These are phyloP conservation scores for Anoncus sp. DNA, from an alignment of 2,888 invertebrate species.

Conservation along the genomic window DNA sequence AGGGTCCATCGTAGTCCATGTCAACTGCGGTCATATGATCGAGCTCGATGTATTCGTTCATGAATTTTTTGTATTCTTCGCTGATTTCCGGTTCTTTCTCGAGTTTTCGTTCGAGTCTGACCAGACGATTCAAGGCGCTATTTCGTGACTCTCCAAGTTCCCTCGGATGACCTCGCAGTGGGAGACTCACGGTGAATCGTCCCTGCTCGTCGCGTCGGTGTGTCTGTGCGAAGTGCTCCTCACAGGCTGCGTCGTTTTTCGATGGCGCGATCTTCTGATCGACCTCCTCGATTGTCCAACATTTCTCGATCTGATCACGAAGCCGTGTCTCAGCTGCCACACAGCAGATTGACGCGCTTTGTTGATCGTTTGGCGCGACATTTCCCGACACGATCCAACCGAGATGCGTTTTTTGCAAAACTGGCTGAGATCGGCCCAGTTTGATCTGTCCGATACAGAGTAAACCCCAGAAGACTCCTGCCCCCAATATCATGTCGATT, in stretches of 20 bases:
- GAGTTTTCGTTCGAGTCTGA: conserved; percentile 3
- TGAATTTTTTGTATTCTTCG: conserved; percentile 44
- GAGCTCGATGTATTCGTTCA: conserved; percentile 24
- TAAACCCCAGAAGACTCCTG: conserved; percentile 26
- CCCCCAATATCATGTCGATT: conserved; percentile 24
- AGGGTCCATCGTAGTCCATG: not conserved
- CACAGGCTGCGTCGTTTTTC: not conserved
- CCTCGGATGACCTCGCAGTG: not conserved
- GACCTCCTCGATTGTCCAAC: conserved; percentile 27
- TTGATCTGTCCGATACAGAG: conserved; percentile 51
- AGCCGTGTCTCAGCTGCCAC: conserved; percentile 6
- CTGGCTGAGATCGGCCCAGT: conserved; percentile 18
- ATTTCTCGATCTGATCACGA: not conserved
- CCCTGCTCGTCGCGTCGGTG: not conserved
- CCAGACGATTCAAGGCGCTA: not conserved
- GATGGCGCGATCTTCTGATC: not conserved
- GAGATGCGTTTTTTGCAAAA: conserved; percentile 48
- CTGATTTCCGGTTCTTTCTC: not conserved
- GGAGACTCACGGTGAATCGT: conserved; percentile 4
- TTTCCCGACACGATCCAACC: conserved; percentile 69
- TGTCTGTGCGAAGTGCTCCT: not conserved
- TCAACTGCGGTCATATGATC: conserved; percentile 15
- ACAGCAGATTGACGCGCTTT: conserved; percentile 12
- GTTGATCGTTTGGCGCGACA: not conserved
- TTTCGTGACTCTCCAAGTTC: conserved; percentile 3